Evolutionary conservation across 2,113 vertebrate genomes (phyloP).

Genomic region (Caracal caracal): DNA sequence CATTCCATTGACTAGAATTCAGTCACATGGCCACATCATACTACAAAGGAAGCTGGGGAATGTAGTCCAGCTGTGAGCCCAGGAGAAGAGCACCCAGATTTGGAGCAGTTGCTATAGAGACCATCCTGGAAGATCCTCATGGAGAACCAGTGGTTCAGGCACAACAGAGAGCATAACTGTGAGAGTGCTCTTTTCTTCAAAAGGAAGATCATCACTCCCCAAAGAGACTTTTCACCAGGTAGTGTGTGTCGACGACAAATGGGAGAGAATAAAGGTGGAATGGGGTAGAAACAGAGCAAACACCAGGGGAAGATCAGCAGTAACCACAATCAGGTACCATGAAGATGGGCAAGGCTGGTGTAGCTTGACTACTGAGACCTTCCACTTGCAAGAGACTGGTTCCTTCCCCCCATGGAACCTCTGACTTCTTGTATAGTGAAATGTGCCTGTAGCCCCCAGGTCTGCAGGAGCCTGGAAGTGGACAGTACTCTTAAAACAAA

Average conservation of each 20-base stretch:
- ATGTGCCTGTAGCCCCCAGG: background rate
- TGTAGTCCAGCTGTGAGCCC: background rate
- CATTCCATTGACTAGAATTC: background rate
- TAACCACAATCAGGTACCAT: background rate
- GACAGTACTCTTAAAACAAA: background rate
- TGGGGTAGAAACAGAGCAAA: background rate
- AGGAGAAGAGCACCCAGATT: background rate
- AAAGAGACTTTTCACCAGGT: background rate
- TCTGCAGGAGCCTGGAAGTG: background rate
- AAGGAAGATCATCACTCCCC: background rate
- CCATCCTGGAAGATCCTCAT: background rate
- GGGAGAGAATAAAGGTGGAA: background rate
- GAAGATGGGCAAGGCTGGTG: background rate
- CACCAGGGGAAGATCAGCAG: background rate
- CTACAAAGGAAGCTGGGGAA: slow-evolving; percentile 22
- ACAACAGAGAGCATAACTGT: background rate
- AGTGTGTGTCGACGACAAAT: background rate
- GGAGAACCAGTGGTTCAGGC: background rate
- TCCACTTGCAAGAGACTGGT: background rate
- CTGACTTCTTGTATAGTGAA: background rate
- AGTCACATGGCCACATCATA: background rate
- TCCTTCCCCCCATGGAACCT: background rate
- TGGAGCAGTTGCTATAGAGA: background rate
- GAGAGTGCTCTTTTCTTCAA: background rate
- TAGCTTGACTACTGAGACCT: background rate